These are phyloP conservation scores for Psococerastis gibbosa DNA, from an alignment of 2,888 invertebrate genomes.

Conservation along the genomic window DNA sequence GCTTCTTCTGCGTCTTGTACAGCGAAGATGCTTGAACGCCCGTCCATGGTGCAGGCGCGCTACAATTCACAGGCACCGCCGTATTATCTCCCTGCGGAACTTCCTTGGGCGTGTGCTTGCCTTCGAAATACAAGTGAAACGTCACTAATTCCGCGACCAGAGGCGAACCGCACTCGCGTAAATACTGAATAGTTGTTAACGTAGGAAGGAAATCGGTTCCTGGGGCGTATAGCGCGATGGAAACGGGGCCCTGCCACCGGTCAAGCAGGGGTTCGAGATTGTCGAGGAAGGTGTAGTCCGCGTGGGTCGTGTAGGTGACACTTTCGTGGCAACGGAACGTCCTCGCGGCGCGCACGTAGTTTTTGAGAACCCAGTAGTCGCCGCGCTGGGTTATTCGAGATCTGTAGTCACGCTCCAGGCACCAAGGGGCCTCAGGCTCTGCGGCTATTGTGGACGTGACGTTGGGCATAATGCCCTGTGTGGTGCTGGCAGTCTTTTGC, in stretches of 20 bases:
- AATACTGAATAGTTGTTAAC: constrained; percentile 58
- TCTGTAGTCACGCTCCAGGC: constrained; percentile 40
- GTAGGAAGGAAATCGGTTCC: constrained; percentile 63
- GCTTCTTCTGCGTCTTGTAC: constrained; percentile 60
- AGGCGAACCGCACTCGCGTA: constrained; percentile 51
- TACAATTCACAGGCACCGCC: constrained; percentile 33
- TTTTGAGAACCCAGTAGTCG: constrained; percentile 76
- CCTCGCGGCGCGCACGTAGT: constrained; percentile 54
- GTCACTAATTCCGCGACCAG: constrained; percentile 61
- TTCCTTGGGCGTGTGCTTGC: constrained; percentile 62
- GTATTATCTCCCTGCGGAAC: constrained; percentile 22
- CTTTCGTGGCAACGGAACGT: constrained; percentile 57
- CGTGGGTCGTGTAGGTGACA: constrained; percentile 82
- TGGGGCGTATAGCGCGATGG: constrained; percentile 73
- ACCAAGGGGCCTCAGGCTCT: constrained; percentile 32
- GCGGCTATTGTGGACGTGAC: constrained; percentile 7
- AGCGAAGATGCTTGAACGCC: constrained; percentile 40
- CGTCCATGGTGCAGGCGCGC: constrained; percentile 44
- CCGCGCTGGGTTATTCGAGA: constrained; percentile 49
- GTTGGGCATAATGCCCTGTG: constrained; percentile 14
- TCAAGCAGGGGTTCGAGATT: constrained; percentile 70
- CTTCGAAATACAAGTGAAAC: constrained; percentile 77
- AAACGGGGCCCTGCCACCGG: constrained; percentile 75
- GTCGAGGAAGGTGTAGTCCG: constrained; percentile 78
- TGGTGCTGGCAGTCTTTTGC: constrained; percentile 7